Conservation (phyloP, 2,113 vertebrate genomes). For the Cephalophus harveyi region DNA sequence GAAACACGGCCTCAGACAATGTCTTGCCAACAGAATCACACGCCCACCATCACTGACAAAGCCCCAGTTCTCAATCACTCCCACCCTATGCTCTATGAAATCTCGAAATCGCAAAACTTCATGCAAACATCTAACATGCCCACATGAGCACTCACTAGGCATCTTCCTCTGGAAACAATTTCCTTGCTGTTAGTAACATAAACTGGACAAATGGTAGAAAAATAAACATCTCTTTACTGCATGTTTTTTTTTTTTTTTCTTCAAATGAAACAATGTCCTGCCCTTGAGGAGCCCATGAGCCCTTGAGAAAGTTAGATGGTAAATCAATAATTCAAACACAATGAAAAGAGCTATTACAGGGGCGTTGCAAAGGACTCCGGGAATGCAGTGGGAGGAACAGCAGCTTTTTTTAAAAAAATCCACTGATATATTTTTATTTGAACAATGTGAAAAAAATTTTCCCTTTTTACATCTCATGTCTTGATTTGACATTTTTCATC, state of each 20-base stretch:
- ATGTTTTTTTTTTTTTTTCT: not conserved
- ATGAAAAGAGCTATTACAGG: not conserved
- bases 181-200: not conserved
- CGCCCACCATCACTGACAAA: not conserved
- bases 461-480: not conserved
- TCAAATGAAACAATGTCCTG: not conserved
- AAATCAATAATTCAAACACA: constrained; percentile 29
- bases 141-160: accelerated
- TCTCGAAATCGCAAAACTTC: not conserved
- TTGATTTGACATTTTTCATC: not conserved
- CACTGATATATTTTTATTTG: not conserved
- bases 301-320: not conserved
- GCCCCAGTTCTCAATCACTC: not conserved
- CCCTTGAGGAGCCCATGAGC: constrained; percentile 14
- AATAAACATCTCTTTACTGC: not conserved
- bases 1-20: not conserved
- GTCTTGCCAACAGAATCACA: not conserved
- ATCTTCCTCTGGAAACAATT: not conserved
- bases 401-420: not conserved
- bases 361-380: not conserved
- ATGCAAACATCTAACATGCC: not conserved
- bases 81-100: not conserved
- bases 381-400: not conserved
- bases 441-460: not conserved
- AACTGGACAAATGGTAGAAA: constrained; percentile 11